Base-by-base conservation (phyloP, 2,113 vertebrate genomes). In the Camelus bactrianus region DNA sequence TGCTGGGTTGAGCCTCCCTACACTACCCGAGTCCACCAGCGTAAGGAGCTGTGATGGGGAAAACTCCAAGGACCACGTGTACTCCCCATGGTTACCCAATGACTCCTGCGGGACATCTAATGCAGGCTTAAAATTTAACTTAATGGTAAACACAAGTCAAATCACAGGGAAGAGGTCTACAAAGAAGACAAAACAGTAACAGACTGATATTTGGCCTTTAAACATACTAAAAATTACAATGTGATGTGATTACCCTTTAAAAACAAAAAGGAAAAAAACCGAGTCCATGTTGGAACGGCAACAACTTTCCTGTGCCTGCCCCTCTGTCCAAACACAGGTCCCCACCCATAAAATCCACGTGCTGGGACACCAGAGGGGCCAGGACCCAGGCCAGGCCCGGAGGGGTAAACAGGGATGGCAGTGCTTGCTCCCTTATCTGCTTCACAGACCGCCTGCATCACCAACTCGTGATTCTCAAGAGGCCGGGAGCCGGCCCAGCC, bases 101-200 rank as follows among this genome's bases (percentile, higher is more conserved):
- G 92, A 79, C 62, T 62, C 77, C 70, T 1, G 13, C 1, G 0
- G 3, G 70, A 48, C 70, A n/a, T 35, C 64, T 62, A 6, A 28
- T 8, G 26, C 30, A 11, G 73, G 89, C 56, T 93, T 97, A 88
- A 94, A 88, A 89, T 79, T 54, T 77, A 89, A 84, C 84, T 50
- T 32, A 17, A 69, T 2, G 15, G 92, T 58, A 94, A 94, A 95
- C 54, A 91, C 1, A 62, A 67, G 85, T 22, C 89, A 32, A 73
- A 46, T 56, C 50, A 52, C 81, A 58, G 22, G 48, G 56, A 79
- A 85, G 48, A 54, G 56, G 91, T n/a, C 1, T 50, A 20, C 67
- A 28, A 54, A 76, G 58, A 56, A 50, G 48, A 86, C 14, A 82
- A 88, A 50, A 50, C 3, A 79, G 12, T 10, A 81, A 50, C 0